These are phyloP conservation scores for Thereuonema tuberculata DNA, from an alignment of 1,140 invertebrate genomes.

Conservation along the genomic window DNA sequence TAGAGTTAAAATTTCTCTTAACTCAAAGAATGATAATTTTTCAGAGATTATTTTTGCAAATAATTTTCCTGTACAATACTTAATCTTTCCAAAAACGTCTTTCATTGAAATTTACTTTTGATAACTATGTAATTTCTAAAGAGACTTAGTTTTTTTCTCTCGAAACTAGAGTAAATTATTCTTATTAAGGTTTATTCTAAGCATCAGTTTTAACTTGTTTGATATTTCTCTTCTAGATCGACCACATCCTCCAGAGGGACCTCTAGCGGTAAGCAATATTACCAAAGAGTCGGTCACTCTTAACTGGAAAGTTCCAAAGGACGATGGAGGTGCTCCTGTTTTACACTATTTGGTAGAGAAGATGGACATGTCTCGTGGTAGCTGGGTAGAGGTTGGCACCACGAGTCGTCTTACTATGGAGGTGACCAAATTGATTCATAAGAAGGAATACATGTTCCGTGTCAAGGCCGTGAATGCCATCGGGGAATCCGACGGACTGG, in stretches of 20 bases:
- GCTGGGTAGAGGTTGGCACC: conserved; percentile 89
- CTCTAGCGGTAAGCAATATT: conserved; percentile 66
- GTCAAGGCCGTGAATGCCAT: conserved; percentile 83
- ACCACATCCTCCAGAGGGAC: conserved; percentile 72
- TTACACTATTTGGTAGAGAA: conserved; percentile 95
- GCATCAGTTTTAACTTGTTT: background rate
- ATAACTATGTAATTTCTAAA: background rate
- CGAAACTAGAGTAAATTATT: background rate
- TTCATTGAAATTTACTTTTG: background rate
- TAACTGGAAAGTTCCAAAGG: conserved; percentile 63
- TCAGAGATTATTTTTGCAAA: background rate
- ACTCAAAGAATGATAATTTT: background rate
- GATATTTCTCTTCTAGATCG: conserved; percentile 41
- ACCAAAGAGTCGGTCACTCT: conserved; percentile 80
- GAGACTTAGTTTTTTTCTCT: too few relatives aligned
- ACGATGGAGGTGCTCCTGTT: conserved; percentile 85
- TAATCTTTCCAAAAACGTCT: too few relatives aligned
- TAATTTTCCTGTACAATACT: background rate
- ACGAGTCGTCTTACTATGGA: conserved; percentile 65
- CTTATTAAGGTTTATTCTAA: background rate
- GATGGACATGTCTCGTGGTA: conserved; percentile 86
- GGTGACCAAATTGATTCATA: conserved; percentile 71
- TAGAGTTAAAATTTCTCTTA: background rate
- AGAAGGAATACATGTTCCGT: conserved; percentile 84
- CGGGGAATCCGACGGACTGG: conserved; percentile 82